Conservation (phyloP, 2,888 invertebrate species). For the Stenodema calcarata region DNA sequence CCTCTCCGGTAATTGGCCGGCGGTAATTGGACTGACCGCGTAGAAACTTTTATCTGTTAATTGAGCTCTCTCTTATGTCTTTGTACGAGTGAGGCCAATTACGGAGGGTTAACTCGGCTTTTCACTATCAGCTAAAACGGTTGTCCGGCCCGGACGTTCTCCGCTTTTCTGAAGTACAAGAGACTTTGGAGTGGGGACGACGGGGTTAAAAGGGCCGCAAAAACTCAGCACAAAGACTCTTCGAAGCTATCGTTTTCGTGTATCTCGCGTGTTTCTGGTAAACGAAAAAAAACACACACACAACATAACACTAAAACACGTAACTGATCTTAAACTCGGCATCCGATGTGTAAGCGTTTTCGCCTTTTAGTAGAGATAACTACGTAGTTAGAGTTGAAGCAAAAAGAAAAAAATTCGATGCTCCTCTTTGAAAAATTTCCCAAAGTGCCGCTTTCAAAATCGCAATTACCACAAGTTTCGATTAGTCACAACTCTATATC, state of each 20-base stretch:
- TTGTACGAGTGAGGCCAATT: constrained; percentile 27
- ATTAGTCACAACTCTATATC: too few relatives aligned
- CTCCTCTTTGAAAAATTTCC: not conserved
- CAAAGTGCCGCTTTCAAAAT: not conserved
- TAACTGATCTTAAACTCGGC: not conserved
- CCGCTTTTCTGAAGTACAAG: not conserved
- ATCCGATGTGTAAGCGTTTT: not conserved
- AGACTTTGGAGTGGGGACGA: not conserved
- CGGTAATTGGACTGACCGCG: constrained; percentile 44
- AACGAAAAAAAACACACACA: not conserved
- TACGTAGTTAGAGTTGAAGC: not conserved
- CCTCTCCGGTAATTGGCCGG: not conserved
- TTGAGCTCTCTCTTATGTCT: constrained; percentile 37
- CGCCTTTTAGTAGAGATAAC: not conserved
- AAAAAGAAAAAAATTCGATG: not conserved
- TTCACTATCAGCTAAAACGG: constrained; percentile 42
- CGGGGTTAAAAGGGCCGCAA: not conserved
- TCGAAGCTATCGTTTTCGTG: not conserved
- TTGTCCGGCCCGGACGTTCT: not conserved
- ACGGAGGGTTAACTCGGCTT: constrained; percentile 30
- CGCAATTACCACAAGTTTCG: not conserved
- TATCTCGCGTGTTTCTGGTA: constrained; percentile 1
- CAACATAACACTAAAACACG: not conserved
- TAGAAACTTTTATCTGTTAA: constrained; percentile 40
- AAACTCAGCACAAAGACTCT: not conserved